phyloP scores from a whole-genome alignment of 2,888 invertebrate genomes.

The Pantelozetes paolii region DNA sequence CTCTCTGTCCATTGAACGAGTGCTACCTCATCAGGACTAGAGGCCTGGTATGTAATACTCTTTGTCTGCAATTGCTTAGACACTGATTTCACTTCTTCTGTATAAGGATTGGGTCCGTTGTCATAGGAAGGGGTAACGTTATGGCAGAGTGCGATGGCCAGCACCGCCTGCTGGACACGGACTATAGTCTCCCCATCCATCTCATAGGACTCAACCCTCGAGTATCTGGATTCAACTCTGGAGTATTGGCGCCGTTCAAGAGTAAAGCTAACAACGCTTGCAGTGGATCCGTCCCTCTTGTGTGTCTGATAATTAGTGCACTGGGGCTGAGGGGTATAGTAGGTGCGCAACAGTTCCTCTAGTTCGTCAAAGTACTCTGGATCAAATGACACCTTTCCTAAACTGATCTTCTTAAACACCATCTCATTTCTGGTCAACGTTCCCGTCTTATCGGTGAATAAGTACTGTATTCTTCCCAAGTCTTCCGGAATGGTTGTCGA shows the following conservation, averaged over 20 bases:
- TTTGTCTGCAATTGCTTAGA: conserved; percentile 38
- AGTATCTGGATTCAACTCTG: conserved; percentile 36
- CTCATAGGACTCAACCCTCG: conserved; percentile 44
- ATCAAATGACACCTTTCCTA: conserved; percentile 87
- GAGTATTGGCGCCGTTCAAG: conserved; percentile 36
- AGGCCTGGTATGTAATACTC: conserved; percentile 61
- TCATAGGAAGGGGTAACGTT: conserved; percentile 98
- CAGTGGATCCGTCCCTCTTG: conserved; percentile 41
- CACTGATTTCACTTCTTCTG: conserved; percentile 15
- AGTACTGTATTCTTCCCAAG: conserved; percentile 87
- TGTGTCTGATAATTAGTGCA: conserved; percentile 35
- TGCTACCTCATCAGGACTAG: conserved; percentile 72
- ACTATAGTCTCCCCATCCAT: conserved; percentile 50
- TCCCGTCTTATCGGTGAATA: conserved; percentile 97
- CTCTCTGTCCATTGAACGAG: conserved; percentile 69
- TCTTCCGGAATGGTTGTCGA: conserved; percentile 99
- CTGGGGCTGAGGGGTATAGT: conserved; percentile 39
- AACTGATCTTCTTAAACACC: conserved; percentile 91
- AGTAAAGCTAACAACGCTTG: conserved; percentile 35
- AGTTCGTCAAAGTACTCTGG: conserved; percentile 77
- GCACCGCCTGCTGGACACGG: conserved; percentile 80
- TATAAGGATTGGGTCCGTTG: conserved; percentile 43
- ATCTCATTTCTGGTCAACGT: conserved; percentile 98
- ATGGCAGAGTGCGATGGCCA: conserved; percentile 93
- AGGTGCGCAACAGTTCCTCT: conserved; percentile 43